phyloP scores from a whole-genome alignment of 2,888 invertebrate genomes.

The Rhamphomyia laevipes region DNA sequence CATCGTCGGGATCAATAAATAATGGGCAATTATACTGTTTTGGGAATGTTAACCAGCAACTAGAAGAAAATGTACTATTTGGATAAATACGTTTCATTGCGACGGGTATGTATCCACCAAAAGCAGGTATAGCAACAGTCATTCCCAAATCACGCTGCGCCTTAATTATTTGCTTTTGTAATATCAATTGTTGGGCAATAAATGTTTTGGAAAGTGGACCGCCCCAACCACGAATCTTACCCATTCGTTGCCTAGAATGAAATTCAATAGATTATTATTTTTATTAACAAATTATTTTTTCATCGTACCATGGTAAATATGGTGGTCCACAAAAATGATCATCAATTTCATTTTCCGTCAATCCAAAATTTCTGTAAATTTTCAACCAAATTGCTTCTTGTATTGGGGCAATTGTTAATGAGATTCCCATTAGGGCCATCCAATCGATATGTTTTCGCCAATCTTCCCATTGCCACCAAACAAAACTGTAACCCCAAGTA shows the following conservation, averaged over 20 bases:
- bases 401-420: too few relatives aligned
- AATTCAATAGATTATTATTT: too few relatives aligned
- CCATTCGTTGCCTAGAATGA: constrained; percentile 60
- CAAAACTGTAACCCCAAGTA: too few relatives aligned
- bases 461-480: too few relatives aligned
- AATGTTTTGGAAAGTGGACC: constrained; percentile 67
- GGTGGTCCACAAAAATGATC: constrained; percentile 84
- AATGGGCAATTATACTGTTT: constrained; percentile 68
- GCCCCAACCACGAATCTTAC: constrained; percentile 83
- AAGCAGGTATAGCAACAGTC: constrained; percentile 75
- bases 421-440: too few relatives aligned
- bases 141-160: too few relatives aligned
- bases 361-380: too few relatives aligned
- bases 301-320: constrained; percentile 70
- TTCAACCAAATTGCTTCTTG: too few relatives aligned
- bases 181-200: constrained; percentile 51
- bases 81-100: constrained; percentile 62
- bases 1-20: constrained; percentile 68
- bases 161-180: constrained; percentile 69
- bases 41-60: constrained; percentile 62
- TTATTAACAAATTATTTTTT: background rate
- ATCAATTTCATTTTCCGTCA: constrained; percentile 62
- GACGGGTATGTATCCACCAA: constrained; percentile 81
- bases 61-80: constrained; percentile 49
- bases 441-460: too few relatives aligned